Evolutionary conservation across 2,888 invertebrate genomes (phyloP).

Genomic region (Drosophila bunnanda): DNA sequence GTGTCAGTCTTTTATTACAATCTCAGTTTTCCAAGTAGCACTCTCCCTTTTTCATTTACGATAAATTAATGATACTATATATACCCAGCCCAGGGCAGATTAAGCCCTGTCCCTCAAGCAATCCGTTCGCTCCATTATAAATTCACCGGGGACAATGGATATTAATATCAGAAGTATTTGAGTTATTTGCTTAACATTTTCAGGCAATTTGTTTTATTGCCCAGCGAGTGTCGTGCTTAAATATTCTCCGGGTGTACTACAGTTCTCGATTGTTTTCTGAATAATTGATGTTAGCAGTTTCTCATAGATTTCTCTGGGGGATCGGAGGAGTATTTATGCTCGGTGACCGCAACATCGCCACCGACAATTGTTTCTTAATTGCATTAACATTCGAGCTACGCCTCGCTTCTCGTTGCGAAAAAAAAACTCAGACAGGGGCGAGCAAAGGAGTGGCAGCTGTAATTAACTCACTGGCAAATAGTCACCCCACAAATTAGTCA

Average conservation of each 20-base stretch:
- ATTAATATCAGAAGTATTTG: conserved; percentile 5
- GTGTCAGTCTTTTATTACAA: not conserved
- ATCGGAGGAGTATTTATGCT: conserved; percentile 29
- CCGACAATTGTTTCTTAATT: conserved; percentile 31
- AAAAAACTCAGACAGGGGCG: not conserved
- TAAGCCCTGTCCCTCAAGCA: conserved; percentile 9
- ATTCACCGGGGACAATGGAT: conserved; percentile 7
- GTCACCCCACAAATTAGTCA: conserved; percentile 50
- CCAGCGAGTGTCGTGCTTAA: conserved; percentile 11
- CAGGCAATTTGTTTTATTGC: conserved; percentile 48
- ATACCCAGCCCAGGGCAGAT: conserved; percentile 7
- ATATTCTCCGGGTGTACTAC: not conserved
- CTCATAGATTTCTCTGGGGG: conserved; percentile 14
- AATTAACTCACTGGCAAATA: conserved; percentile 45
- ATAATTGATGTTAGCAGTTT: conserved; percentile 19
- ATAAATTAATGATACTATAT: not conserved
- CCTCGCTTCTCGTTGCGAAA: conserved; percentile 5
- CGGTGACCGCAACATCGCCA: conserved; percentile 26
- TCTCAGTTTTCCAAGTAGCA: not conserved
- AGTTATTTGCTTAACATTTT: conserved; percentile 42
- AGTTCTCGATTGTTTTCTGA: conserved; percentile 6
- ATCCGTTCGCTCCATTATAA: conserved; percentile 14
- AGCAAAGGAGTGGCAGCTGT: conserved; percentile 7
- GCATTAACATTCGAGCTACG: conserved; percentile 24
- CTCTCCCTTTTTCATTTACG: not conserved